Evolutionary conservation across 2,113 vertebrate species (phyloP).

Genomic region (Chamaea fasciata): DNA sequence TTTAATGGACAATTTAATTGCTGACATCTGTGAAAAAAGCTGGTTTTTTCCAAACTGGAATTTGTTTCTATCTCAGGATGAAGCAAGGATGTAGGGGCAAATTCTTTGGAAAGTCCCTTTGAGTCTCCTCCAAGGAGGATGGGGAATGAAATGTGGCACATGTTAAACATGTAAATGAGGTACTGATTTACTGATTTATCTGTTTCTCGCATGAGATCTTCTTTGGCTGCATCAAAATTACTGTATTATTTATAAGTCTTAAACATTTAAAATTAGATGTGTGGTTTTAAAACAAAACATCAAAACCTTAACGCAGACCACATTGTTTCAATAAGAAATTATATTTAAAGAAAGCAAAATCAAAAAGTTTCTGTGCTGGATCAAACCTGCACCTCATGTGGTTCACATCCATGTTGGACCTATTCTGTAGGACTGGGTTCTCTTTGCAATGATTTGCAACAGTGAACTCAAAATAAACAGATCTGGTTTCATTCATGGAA

Average conservation of each 20-base stretch:
- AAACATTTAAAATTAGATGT: slow-evolving; percentile 70
- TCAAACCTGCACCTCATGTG: slow-evolving; percentile 60
- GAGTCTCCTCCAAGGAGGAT: slow-evolving; percentile 53
- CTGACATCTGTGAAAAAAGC: slow-evolving; percentile 56
- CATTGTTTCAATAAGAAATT: slow-evolving; percentile 64
- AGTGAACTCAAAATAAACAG: slow-evolving; percentile 59
- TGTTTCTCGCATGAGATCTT: slow-evolving; percentile 64
- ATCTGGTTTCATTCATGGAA: slow-evolving; percentile 58
- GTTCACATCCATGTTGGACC: slow-evolving; percentile 23
- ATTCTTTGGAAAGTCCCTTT: slow-evolving; percentile 48
- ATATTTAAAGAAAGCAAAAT: slow-evolving; percentile 40
- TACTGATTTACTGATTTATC: slow-evolving; percentile 54
- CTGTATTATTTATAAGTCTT: slow-evolving; percentile 68
- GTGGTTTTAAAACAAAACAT: slow-evolving; percentile 70
- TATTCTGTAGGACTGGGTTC: slow-evolving; percentile 18
- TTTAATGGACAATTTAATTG: slow-evolving; percentile 24
- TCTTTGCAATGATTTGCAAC: slow-evolving; percentile 50
- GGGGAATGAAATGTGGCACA: slow-evolving; percentile 59
- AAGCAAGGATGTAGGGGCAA: slow-evolving; percentile 38
- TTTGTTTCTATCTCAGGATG: slow-evolving; percentile 31
- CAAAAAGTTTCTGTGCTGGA: slow-evolving; percentile 42
- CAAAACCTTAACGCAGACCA: slow-evolving; percentile 71
- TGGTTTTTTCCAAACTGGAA: not conserved
- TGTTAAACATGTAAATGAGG: slow-evolving; percentile 65
- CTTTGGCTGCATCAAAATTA: slow-evolving; percentile 55